phyloP scores from a whole-genome alignment of 2,888 invertebrate species.

The Macroteleia sp. region DNA sequence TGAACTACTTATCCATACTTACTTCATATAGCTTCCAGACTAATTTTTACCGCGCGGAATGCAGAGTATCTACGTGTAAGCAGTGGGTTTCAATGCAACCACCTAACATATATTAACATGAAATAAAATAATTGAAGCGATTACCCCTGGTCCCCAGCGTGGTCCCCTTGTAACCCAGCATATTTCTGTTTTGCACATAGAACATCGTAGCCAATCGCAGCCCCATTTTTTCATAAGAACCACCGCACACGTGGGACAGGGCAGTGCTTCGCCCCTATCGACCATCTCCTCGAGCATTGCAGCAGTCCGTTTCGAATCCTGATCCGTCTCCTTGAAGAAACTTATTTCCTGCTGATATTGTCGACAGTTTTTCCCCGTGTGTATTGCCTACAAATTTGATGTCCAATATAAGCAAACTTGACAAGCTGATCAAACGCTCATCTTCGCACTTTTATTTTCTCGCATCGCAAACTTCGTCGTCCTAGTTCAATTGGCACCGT shows the following conservation, averaged over 20 bases:
- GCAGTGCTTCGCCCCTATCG: slow-evolving; percentile 92
- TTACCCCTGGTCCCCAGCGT: slow-evolving; percentile 87
- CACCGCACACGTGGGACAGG: slow-evolving; percentile 93
- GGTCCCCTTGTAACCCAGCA: slow-evolving; percentile 96
- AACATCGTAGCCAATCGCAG: slow-evolving; percentile 96
- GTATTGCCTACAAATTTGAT: slow-evolving; percentile 87
- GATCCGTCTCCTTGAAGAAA: slow-evolving; percentile 87
- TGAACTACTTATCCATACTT: too few species aligned
- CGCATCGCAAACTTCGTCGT: slow-evolving; percentile 30
- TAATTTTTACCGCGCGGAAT: too few species aligned
- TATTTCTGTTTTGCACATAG: slow-evolving; percentile 96
- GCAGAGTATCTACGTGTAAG: too few species aligned
- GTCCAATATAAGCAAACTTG: slow-evolving; percentile 38
- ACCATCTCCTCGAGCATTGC: slow-evolving; percentile 93
- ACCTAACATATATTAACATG: too few species aligned
- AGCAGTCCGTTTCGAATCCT: slow-evolving; percentile 89
- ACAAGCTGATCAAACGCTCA: slow-evolving; percentile 32
- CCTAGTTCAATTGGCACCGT: slow-evolving; percentile 31
- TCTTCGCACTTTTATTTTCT: slow-evolving; percentile 31
- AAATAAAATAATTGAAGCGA: too few species aligned
- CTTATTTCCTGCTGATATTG: slow-evolving; percentile 89
- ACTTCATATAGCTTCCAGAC: too few species aligned
- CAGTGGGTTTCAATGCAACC: too few species aligned
- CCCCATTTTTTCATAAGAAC: slow-evolving; percentile 96
- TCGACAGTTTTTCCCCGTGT: slow-evolving; percentile 91